phyloP scores from a whole-genome alignment of 2,888 invertebrate genomes.

The Tetanocera ferruginea region DNA sequence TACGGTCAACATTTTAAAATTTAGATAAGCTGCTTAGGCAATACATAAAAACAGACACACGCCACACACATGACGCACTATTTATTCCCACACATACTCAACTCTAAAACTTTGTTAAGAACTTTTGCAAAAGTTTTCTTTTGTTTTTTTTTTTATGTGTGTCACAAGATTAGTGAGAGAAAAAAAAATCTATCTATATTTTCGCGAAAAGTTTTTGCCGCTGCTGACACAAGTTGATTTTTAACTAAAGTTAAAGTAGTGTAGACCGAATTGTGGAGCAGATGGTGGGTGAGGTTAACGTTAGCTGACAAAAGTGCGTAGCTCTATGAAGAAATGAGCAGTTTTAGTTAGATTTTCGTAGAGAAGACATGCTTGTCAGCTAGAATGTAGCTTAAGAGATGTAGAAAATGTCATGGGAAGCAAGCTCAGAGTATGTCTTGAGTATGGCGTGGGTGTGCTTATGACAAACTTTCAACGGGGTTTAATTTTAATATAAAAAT shows the following conservation, averaged over 20 bases:
- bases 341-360: too few relatives aligned
- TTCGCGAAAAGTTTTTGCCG: neutral
- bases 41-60: neutral
- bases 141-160: too few relatives aligned
- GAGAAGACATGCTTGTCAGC: slow-evolving; percentile 15
- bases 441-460: too few relatives aligned
- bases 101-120: neutral
- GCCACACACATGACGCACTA: neutral
- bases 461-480: too few relatives aligned
- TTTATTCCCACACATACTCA: neutral
- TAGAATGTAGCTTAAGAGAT: neutral
- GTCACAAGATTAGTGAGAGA: neutral
- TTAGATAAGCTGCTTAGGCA: slow-evolving; percentile 18
- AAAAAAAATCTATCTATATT: neutral
- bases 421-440: too few relatives aligned
- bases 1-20: neutral
- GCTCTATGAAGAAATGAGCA: too few relatives aligned
- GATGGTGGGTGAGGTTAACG: neutral
- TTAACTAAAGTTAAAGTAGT: neutral
- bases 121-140: too few relatives aligned
- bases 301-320: too few relatives aligned
- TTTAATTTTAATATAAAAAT: too few relatives aligned
- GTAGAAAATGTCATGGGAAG: too few relatives aligned
- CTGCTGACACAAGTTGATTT: slow-evolving; percentile 4
- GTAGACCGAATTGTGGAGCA: neutral